Evolutionary conservation across 2,888 invertebrate species (phyloP), one percentile per base, ranked within the genome.

Genomic region (Alsophila aescularia): DNA sequence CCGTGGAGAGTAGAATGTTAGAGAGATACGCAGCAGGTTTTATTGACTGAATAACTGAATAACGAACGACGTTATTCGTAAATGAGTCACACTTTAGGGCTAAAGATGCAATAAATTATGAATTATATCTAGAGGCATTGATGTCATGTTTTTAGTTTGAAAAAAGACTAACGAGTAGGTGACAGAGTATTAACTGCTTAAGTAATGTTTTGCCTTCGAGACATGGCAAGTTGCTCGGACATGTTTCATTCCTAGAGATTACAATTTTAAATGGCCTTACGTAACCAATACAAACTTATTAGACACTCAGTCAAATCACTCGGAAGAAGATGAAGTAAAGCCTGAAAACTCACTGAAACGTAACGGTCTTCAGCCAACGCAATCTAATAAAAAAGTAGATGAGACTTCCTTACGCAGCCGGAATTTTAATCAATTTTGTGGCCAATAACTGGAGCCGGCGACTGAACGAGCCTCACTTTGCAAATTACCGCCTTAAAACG

Each of bases 371-470:
- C 75, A 73, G 64, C 63, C 71, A 73, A 71, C 73, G 75, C 75
- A 79, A 82, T 85, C 79, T 81, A 85, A 82, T 85, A 84, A 83
- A 83, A 83, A 83, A 83, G 79, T 81, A 77, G 77, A 82, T 70
- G 77, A 73, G 73, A 73, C 77, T 76, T 69, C 73, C 79, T 79
- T 79, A 85, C 86, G 81, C 81, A 79, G 78, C 73, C 65, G 77
- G 87, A 88, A 89, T 89, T 88, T 88, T 87, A 89, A 88, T 89
- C 87, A 89, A 87, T 85, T 85, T 83, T 83, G 85, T 73, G 87
- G 84, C 83, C 86, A 83, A 87, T 87, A 83, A 81, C 79, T 77
- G 80, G 61, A 73, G 75, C 70, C 63, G 63, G 64, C 69, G 69
- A 58, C 75, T 70, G 72, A 73, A 75, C 79, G 77, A 73, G 73